Evolutionary conservation across 2,113 vertebrate genomes (phyloP).

Genomic region (Paramormyrops kingsleyae): DNA sequence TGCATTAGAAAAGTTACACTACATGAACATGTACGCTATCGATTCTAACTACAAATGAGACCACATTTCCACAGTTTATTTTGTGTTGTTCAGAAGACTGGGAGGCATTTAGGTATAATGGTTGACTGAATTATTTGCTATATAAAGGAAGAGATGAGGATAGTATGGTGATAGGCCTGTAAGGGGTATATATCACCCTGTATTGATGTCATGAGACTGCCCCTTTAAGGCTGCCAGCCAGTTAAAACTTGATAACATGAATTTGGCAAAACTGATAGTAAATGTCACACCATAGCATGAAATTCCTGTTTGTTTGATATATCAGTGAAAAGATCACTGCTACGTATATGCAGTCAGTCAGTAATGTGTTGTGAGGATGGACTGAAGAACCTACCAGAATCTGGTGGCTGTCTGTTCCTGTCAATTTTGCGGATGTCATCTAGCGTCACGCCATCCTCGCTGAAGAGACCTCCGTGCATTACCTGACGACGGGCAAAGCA

Average conservation of each 20-base stretch:
- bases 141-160: background rate
- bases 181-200: background rate
- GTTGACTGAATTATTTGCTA: background rate
- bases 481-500: slow-evolving; percentile 59
- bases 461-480: slow-evolving; percentile 92
- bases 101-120: background rate
- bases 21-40: background rate
- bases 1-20: background rate
- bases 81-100: background rate
- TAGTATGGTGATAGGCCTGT: background rate
- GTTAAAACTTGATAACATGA: background rate
- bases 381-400: slow-evolving; percentile 53
- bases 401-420: slow-evolving; percentile 65
- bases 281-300: background rate
- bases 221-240: background rate
- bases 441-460: slow-evolving; percentile 84
- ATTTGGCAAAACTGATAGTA: background rate
- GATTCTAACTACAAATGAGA: background rate
- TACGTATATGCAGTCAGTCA: background rate
- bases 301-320: background rate
- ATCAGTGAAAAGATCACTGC: background rate
- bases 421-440: slow-evolving; percentile 85
- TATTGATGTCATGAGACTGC: background rate
- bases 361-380: too few species aligned
- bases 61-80: background rate